Percentiles rank a stretch among this genome's conserved stretches.
Conservation (phyloP, 2,888 invertebrate genomes). For the Dicranocentrus wangi region DNA sequence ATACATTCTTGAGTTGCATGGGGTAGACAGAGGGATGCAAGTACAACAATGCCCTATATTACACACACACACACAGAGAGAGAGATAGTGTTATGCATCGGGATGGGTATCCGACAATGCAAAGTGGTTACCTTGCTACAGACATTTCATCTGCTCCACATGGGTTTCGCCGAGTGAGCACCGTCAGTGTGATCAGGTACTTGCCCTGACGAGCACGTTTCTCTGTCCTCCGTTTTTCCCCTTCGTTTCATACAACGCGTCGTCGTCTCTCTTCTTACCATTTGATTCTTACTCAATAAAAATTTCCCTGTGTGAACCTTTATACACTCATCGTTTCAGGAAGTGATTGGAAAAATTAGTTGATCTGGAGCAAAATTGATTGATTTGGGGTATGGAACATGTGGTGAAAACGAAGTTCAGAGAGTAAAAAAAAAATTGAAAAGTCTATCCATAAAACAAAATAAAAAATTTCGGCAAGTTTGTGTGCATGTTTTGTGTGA, state of each 20-base stretch:
- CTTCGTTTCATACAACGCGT: slow-evolving; percentile 11
- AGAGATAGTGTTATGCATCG: slow-evolving; percentile 2
- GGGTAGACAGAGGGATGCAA: slow-evolving; percentile 7
- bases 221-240: slow-evolving; percentile 56
- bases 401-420: background rate
- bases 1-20: slow-evolving; percentile 1
- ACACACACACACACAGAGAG: too few species aligned
- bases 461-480: background rate
- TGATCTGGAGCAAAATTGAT: too few species aligned
- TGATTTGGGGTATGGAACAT: slow-evolving; percentile 1
- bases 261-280: too few species aligned
- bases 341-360: slow-evolving; percentile 1
- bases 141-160: slow-evolving; percentile 48
- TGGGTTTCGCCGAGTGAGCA: slow-evolving; percentile 47
- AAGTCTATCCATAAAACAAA: slow-evolving; percentile 3
- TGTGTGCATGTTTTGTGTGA: too few species aligned
- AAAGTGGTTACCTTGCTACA: slow-evolving; percentile 19
- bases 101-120: slow-evolving; percentile 2
- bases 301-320: background rate
- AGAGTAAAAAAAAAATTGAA: slow-evolving; percentile 22
- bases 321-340: background rate
- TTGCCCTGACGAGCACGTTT: slow-evolving; percentile 69
- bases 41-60: slow-evolving; percentile 25
- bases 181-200: slow-evolving; percentile 70
- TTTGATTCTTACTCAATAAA: too few species aligned